phyloP scores from a whole-genome alignment of 2,113 vertebrate species.

The Etheostoma cragini region DNA sequence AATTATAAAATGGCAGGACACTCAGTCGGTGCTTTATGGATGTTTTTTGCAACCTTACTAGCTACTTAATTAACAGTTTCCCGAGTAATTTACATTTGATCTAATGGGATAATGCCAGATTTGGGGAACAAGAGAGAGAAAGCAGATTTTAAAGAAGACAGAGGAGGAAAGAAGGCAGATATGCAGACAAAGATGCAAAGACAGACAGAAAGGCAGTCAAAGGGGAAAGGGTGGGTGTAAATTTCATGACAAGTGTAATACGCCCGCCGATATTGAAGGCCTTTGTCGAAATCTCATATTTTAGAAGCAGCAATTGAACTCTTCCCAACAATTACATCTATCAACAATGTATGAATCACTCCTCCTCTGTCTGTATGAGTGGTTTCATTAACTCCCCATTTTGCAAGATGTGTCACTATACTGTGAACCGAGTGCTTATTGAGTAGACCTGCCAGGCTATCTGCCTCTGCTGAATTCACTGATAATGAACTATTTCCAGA shows the following conservation, averaged over 20 bases:
- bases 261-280: conserved; percentile 35
- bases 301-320: conserved; percentile 66
- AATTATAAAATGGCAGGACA: conserved; percentile 3
- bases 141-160: background rate
- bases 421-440: conserved; percentile 62
- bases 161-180: background rate
- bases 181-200: conserved; percentile 1
- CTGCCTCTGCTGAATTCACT: conserved; percentile 57
- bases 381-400: conserved; percentile 71
- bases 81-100: conserved; percentile 5
- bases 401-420: conserved; percentile 61
- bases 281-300: conserved; percentile 63
- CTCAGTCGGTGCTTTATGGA: background rate
- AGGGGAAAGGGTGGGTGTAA: conserved; percentile 50
- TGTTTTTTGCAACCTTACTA: conserved; percentile 23
- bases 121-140: background rate
- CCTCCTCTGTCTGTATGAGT: conserved; percentile 35
- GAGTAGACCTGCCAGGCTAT: conserved; percentile 59
- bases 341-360: conserved; percentile 55
- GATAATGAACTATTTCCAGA: conserved; percentile 59
- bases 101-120: background rate
- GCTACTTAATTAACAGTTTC: conserved; percentile 17
- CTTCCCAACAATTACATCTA: conserved; percentile 67
- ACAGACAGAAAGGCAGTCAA: conserved; percentile 30
- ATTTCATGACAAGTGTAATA: conserved; percentile 64